Evolutionary conservation across 2,888 invertebrate genomes (phyloP).

Genomic region (Zhuqinia jingwanae): DNA sequence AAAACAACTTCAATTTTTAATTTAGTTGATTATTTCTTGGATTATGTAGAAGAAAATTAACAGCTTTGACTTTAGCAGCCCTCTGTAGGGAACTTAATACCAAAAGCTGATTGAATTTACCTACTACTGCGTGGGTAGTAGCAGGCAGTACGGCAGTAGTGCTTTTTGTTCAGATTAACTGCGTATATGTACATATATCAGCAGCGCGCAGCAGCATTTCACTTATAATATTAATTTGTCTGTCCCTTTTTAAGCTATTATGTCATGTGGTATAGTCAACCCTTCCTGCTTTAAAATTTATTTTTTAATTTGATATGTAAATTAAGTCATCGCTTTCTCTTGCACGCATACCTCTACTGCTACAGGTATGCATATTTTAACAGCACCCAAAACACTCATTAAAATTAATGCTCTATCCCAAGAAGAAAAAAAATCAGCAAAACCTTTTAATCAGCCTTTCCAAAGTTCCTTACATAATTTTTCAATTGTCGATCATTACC

Average conservation of each 20-base stretch:
- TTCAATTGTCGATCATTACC: constrained; percentile 46
- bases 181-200: no score
- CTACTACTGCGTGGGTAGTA: no score
- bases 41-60: background rate
- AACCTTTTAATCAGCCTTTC: constrained; percentile 22
- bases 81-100: no score
- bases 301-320: constrained; percentile 15
- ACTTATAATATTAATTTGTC: no score
- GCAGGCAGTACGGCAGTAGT: no score
- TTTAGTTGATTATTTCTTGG: background rate
- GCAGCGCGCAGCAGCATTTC: no score
- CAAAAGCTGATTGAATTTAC: no score
- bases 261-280: no score
- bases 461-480: background rate
- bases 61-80: background rate
- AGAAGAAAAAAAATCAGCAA: background rate
- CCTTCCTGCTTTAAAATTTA: no score
- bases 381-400: constrained; percentile 30
- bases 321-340: background rate
- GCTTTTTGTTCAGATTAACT: no score
- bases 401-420: constrained; percentile 26
- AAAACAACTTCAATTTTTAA: background rate
- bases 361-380: background rate
- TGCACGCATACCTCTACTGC: background rate
- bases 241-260: no score